Percentiles rank a stretch among this genome's conserved stretches.
Evolutionary conservation across 92 coral and sea anemone species (phyloP).

Genomic region (Parazoanthus darwini): DNA sequence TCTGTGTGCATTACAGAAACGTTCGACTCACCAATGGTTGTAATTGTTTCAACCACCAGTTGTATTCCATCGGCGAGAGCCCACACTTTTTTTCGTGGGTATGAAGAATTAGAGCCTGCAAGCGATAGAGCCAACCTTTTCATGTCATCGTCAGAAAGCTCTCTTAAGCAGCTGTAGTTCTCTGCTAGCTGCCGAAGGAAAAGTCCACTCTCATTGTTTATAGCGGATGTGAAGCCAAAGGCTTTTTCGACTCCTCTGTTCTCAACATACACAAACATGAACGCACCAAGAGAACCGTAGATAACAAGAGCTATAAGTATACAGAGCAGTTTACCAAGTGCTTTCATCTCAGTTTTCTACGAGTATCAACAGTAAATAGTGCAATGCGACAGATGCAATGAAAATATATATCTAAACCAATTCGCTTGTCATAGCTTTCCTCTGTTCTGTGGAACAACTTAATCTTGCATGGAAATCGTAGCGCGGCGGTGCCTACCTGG

Average conservation of each 20-base stretch:
- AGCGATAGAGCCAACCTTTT: not conserved
- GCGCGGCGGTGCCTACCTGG: not conserved
- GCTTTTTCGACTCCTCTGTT: not conserved
- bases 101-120: not conserved
- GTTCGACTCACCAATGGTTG: not conserved
- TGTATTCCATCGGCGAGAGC: not conserved
- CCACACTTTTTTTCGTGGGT: not conserved
- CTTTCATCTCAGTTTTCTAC: not conserved
- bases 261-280: not conserved
- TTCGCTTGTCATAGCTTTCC: not conserved
- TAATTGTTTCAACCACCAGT: conserved; percentile 17
- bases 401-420: too few relatives aligned
- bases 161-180: conserved; percentile 7
- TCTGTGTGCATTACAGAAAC: not conserved
- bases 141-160: not conserved
- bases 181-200: not conserved
- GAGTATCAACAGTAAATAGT: not conserved
- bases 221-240: not conserved
- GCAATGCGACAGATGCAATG: not conserved
- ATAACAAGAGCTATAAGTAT: not conserved
- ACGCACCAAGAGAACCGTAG: not conserved
- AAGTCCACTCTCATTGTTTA: not conserved
- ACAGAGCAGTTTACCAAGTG: not conserved
- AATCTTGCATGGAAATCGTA: not conserved
- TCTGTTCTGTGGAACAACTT: not conserved